Conservation (phyloP, 1,140 invertebrate species). For the Goniozus legneri region DNA sequence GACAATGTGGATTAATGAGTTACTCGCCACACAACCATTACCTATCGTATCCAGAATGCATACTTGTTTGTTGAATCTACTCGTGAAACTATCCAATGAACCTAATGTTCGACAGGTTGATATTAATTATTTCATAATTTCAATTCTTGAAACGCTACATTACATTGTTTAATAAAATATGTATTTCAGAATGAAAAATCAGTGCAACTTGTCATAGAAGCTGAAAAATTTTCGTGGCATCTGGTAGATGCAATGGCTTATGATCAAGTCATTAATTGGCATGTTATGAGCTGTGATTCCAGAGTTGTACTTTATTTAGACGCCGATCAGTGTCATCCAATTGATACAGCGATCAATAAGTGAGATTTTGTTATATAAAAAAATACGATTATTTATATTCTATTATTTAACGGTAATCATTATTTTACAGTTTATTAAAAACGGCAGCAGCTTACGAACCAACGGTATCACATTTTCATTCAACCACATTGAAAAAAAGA, state of each 20-base stretch:
- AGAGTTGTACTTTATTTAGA: slow-evolving; percentile 61
- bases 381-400: neutral
- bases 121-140: slow-evolving; percentile 8
- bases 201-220: slow-evolving; percentile 58
- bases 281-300: slow-evolving; percentile 73
- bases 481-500: slow-evolving; percentile 57
- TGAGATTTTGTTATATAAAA: slow-evolving; percentile 31
- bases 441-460: slow-evolving; percentile 59
- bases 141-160: neutral
- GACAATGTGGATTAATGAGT: slow-evolving; percentile 53
- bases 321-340: slow-evolving; percentile 47
- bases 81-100: slow-evolving; percentile 70
- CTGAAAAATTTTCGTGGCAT: slow-evolving; percentile 69
- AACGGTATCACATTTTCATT: slow-evolving; percentile 47
- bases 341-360: slow-evolving; percentile 56
- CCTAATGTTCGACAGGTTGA: slow-evolving; percentile 65
- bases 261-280: slow-evolving; percentile 72
- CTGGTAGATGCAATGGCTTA: slow-evolving; percentile 64
- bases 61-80: slow-evolving; percentile 60
- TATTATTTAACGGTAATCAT: slow-evolving; percentile 8
- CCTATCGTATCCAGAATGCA: slow-evolving; percentile 51
- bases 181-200: slow-evolving; percentile 53
- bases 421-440: slow-evolving; percentile 57
- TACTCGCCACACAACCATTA: slow-evolving; percentile 40
- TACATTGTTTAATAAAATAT: slow-evolving; percentile 2